phyloP scores from a whole-genome alignment of 2,113 vertebrate genomes.

The Holacanthus passer region DNA sequence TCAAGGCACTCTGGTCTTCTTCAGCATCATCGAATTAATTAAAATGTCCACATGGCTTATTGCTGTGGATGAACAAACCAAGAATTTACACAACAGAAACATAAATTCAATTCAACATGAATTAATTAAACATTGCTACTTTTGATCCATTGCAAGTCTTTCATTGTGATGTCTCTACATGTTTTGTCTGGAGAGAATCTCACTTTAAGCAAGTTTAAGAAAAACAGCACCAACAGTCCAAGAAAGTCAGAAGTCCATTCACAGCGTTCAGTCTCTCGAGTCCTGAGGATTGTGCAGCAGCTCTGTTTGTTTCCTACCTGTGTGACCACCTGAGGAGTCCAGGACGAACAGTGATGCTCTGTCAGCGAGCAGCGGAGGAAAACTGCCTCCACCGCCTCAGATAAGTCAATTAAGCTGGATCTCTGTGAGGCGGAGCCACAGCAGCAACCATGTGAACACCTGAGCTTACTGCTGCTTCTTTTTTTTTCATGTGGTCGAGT shows the following conservation, averaged over 20 bases:
- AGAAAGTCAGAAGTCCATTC: background rate
- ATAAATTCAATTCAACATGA: background rate
- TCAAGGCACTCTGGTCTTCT: background rate
- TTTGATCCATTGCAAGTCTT: background rate
- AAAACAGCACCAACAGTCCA: background rate
- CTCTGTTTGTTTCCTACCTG: conserved; percentile 61
- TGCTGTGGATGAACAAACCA: background rate
- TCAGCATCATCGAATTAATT: background rate
- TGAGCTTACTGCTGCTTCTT: conserved; percentile 3
- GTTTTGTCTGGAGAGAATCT: background rate
- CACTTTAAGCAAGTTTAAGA: background rate
- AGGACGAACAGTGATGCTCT: conserved; percentile 27
- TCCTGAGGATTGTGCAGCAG: background rate
- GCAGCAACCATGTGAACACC: conserved; percentile 22
- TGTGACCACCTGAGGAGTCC: conserved; percentile 36
- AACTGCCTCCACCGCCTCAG: conserved; percentile 40
- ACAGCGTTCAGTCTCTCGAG: background rate
- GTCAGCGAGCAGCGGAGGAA: conserved; percentile 47
- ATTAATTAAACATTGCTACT: too few relatives aligned
- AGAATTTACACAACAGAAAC: background rate
- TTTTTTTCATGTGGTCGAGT: background rate
- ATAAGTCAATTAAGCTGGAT: conserved; percentile 75
- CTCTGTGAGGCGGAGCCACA: conserved; percentile 57
- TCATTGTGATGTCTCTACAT: background rate
- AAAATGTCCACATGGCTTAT: background rate